Evolutionary conservation across 2,888 invertebrate species (phyloP), one percentile per base, ranked within the genome.

Genomic region (Harpalus rufipes): DNA sequence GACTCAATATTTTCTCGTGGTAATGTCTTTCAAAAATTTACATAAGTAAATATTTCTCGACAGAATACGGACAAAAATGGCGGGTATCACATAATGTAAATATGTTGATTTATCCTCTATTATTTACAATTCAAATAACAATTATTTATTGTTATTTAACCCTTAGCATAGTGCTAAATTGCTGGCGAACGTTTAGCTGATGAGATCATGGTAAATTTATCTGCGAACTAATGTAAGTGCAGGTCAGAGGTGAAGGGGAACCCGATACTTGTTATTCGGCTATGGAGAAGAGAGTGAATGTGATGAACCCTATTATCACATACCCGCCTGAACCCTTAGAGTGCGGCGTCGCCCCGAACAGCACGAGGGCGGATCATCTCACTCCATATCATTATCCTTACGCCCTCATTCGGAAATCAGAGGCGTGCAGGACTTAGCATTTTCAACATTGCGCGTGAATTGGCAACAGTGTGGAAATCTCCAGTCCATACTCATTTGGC

Each of bases 241-340:
- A 12, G 44, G 44, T 51, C 12, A 32, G 5, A 32, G 32, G 32
- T 32, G 32, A 32, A 3, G 32, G 44, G 44, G 44, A 51, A 51
- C 10, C 44, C 44, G 44, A 51, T 51, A 51, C 44, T 51, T 32
- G 32, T 32, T 51, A 51, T 51, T 51, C 44, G 44, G 44, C 44
- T 10, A 51, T 51, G 44, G 10, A 51, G 44, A 51, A 51, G 44
- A 10, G 44, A 51, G 44, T 12, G 44, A 51, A 51, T 51, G 44
- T 51, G 44, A 51, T 51, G 44, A 51, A 51, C 44, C 44, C 44
- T 51, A 51, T 51, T 51, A 51, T 51, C 44, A 51, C 44, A 51
- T 51, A 12, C 44, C 32, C 44, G 44, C 44, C 44, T 12, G 44
- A 12, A 12, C 44, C 44, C 44, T 51, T 51, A 51, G 44, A 7